phyloP scores from a whole-genome alignment of 2,888 invertebrate species.

The Resseliella maxima region DNA sequence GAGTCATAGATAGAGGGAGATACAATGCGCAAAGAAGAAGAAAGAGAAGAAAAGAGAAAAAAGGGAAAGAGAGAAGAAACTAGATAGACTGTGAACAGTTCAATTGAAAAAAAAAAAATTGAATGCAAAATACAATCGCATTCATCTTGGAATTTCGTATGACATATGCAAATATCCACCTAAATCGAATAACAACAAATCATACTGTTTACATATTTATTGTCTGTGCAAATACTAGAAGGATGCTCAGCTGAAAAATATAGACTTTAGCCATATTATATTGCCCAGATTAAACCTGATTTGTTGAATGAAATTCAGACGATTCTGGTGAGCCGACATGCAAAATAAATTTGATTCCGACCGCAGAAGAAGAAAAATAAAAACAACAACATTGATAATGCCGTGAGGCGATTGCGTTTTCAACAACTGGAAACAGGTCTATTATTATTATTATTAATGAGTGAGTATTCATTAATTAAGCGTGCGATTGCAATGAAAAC shows the following conservation, averaged over 20 bases:
- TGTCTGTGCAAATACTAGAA: constrained; percentile 18
- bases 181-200: constrained; percentile 29
- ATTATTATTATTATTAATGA: constrained; percentile 2
- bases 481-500: background rate
- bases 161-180: constrained; percentile 42
- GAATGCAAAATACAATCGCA: background rate
- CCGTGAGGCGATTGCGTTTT: background rate
- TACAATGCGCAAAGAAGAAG: too few species aligned
- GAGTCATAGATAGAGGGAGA: too few species aligned
- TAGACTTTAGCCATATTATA: background rate
- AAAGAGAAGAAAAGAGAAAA: too few species aligned
- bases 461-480: constrained; percentile 18
- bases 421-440: constrained; percentile 33
- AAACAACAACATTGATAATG: background rate
- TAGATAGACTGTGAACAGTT: too few species aligned
- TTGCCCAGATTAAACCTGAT: constrained; percentile 45
- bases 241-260: constrained; percentile 18
- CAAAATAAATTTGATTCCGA: background rate
- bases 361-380: too few species aligned
- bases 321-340: background rate
- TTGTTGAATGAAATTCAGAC: background rate
- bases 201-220: constrained; percentile 36
- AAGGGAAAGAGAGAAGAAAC: too few species aligned
- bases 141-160: background rate
- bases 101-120: background rate